Base-by-base conservation (phyloP, 2,888 invertebrate species). In the Odontothrips loti region DNA sequence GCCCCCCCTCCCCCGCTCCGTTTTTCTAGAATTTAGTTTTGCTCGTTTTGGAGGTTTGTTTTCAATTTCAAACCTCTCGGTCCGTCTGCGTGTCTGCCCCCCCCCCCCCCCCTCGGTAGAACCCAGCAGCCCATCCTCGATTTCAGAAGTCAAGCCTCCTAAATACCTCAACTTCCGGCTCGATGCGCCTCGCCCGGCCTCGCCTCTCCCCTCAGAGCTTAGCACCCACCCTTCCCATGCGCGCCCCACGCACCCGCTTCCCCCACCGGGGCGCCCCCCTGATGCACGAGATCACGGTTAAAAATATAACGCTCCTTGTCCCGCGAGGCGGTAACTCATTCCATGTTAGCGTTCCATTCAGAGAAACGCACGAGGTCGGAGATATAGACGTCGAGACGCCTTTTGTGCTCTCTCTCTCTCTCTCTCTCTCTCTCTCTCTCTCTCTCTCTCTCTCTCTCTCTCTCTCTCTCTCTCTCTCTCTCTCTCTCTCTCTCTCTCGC, bases 231-330 rank as follows among this genome's bases (percentile, higher is more conserved):
- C 34, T 6, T 43, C 34, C 34, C 34, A 2, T 43, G 34, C 34
- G 34, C 34, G 34, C 34, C 34, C 34, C 34, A 43, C 34, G 34
- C 34, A 43, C 34, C 34, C 34, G 34, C 51, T 51, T 10, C 20
- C 51, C 15, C 51, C 34, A 43, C 34, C 34, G 34, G 34, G 34
- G 34, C 34, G 34, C 34, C 34, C 34, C 34, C 6, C 34, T 43
- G 34, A 43, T 43, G 34, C 34, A 2, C 34, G 34, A 6, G 34
- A 43, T 43, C 34, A 43, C 68, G 68, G 68, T 75, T 27, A 75
- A 75, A 75, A 75, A 75, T 75, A 75, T 23, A 75, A 75, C 68
- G 68, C 68, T 27, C 68, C 68, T 75, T 75, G 68, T 75, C 68
- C 23, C 63, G 23, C 27, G 68, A 12, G 27, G 23, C 68, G 23